Percentiles rank a stretch among this genome's conserved stretches.
Evolutionary conservation across 2,888 invertebrate genomes (phyloP).

Genomic region (Netelia virgata): DNA sequence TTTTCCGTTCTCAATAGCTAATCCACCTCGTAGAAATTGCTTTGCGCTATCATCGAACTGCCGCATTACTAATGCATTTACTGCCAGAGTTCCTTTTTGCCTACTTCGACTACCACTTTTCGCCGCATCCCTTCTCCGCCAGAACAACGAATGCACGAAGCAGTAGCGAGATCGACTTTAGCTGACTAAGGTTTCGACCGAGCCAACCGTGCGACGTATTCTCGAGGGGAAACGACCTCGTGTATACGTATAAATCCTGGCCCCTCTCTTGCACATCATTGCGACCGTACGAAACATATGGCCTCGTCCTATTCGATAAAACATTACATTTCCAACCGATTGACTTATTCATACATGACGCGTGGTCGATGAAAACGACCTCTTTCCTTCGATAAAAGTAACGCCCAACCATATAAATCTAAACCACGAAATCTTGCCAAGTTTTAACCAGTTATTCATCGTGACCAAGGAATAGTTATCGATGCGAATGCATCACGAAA

Average conservation of each 20-base stretch:
- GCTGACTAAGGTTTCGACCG: neutral
- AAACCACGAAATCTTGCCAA: neutral
- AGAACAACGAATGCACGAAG: neutral
- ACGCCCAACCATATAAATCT: neutral
- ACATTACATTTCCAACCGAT: slow-evolving; percentile 45
- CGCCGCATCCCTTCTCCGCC: neutral
- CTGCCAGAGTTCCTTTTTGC: neutral
- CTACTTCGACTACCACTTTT: neutral
- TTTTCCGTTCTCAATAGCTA: neutral
- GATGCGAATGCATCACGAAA: too few species aligned
- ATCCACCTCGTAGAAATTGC: slow-evolving; percentile 9
- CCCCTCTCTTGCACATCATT: slow-evolving; percentile 16
- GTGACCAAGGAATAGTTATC: too few species aligned
- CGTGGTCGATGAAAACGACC: neutral
- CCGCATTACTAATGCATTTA: slow-evolving; percentile 36
- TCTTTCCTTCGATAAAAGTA: slow-evolving; percentile 4
- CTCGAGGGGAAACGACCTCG: slow-evolving; percentile 37
- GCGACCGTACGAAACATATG: slow-evolving; percentile 39
- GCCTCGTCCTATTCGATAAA: slow-evolving; percentile 15
- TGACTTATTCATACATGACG: slow-evolving; percentile 41
- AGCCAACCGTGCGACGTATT: slow-evolving; percentile 17
- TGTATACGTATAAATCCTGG: slow-evolving; percentile 48
- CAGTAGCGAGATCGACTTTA: slow-evolving; percentile 4
- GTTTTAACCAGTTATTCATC: too few species aligned
- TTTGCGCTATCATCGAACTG: slow-evolving; percentile 28